Conservation (phyloP, 2,113 vertebrate species). For the Tachysurus fulvidraco region DNA sequence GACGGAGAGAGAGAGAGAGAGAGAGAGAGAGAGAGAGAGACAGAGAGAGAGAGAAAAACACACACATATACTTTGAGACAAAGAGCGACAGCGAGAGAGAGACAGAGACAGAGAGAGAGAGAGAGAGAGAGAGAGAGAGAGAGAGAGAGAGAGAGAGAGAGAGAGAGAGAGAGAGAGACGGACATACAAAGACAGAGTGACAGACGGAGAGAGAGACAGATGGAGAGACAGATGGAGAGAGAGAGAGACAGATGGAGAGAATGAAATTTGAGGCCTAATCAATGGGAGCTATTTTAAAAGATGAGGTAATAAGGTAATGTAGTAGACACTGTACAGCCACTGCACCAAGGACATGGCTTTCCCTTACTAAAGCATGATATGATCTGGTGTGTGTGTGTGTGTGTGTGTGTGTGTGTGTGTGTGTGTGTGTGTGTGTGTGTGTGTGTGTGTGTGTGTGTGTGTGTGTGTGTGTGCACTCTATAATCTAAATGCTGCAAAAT, state of each 20-base stretch:
- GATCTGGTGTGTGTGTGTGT: constrained; percentile 44
- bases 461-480: neutral
- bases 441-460: neutral
- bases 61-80: too few species aligned
- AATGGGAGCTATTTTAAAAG: constrained; percentile 74
- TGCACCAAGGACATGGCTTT: constrained; percentile 65
- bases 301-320: constrained; percentile 66
- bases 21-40: constrained; percentile 60
- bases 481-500: neutral
- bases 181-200: constrained; percentile 58
- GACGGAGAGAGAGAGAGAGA: constrained; percentile 45
- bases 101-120: constrained; percentile 56
- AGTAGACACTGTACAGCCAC: constrained; percentile 64
- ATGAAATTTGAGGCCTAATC: constrained; percentile 72
- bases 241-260: constrained; percentile 52
- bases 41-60: constrained; percentile 50
- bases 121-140: constrained; percentile 56
- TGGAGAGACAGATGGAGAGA: constrained; percentile 56
- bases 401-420: constrained; percentile 17
- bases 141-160: constrained; percentile 58
- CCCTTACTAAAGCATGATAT: constrained; percentile 42
- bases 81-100: neutral
- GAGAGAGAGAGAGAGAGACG: constrained; percentile 46
- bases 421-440: constrained; percentile 41
- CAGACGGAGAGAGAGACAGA: constrained; percentile 5